Evolutionary conservation across 2,797 vertebrate genomes (phyloP).

Genomic region (Alectoris magna): DNA sequence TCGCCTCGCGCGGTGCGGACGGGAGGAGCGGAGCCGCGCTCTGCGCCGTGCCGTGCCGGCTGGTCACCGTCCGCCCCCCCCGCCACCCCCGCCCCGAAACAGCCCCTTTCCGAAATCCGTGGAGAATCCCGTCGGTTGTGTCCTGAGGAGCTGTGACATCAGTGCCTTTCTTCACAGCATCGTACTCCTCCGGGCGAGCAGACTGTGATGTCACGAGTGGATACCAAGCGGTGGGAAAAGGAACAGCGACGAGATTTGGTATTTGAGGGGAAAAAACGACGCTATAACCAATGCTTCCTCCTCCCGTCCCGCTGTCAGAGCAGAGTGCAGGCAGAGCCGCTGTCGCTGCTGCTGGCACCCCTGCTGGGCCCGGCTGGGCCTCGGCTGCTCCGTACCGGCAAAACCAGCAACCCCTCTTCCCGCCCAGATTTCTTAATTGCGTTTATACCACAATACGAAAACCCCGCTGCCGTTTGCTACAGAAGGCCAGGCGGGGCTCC

Average conservation of each 20-base stretch:
- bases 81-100: background rate
- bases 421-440: background rate
- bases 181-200: background rate
- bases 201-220: conserved; percentile 38
- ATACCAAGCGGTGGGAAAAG: background rate
- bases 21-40: background rate
- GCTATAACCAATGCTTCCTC: background rate
- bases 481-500: background rate
- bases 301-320: background rate
- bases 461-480: background rate
- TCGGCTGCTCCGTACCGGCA: background rate
- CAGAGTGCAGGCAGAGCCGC: background rate
- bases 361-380: background rate
- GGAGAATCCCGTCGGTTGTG: background rate
- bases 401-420: background rate
- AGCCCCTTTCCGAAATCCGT: background rate
- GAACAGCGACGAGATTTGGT: background rate
- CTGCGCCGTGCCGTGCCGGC: background rate
- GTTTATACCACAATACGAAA: background rate
- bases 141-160: conserved; percentile 60
- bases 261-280: background rate
- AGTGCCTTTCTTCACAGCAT: conserved; percentile 69
- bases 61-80: background rate
- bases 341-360: background rate
- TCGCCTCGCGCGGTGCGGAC: background rate